phyloP scores from a whole-genome alignment of 2,113 vertebrate genomes.

The Lampris incognitus region DNA sequence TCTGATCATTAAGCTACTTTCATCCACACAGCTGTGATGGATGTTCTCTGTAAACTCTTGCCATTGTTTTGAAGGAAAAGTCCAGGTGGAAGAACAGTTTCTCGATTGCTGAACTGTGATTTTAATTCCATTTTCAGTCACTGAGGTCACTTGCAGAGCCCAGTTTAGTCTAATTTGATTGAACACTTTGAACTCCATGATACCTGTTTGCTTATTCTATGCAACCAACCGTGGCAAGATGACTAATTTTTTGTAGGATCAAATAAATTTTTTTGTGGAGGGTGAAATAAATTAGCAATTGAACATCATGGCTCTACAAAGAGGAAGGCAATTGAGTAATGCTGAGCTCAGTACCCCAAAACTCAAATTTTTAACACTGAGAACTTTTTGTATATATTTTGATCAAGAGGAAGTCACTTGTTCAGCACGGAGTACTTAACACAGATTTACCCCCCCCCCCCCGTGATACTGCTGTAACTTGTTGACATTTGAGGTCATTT shows the following conservation, averaged over 20 bases:
- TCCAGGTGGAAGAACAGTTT: too few species aligned
- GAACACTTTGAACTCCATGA: neutral
- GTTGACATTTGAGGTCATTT: too few species aligned
- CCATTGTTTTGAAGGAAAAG: neutral
- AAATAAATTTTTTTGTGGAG: neutral
- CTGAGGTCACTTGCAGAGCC: neutral
- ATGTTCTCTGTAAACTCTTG: neutral
- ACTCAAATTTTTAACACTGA: too few species aligned
- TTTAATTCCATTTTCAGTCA: neutral
- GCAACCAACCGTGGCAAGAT: neutral
- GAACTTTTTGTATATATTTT: too few species aligned
- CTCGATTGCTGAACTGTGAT: too few species aligned
- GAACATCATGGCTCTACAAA: too few species aligned
- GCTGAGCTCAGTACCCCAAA: too few species aligned
- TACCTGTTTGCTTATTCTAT: neutral
- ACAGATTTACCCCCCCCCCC: too few species aligned
- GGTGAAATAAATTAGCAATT: slow-evolving; percentile 66
- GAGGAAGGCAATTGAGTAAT: too few species aligned
- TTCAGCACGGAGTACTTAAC: too few species aligned
- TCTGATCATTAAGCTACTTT: neutral
- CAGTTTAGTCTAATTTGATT: neutral
- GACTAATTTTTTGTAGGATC: neutral
- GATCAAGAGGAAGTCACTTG: too few species aligned
- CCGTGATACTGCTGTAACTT: too few species aligned
- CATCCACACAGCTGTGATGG: neutral